Evolutionary conservation across 2,888 invertebrate genomes (phyloP).

Genomic region (Erpobdella octoculata): DNA sequence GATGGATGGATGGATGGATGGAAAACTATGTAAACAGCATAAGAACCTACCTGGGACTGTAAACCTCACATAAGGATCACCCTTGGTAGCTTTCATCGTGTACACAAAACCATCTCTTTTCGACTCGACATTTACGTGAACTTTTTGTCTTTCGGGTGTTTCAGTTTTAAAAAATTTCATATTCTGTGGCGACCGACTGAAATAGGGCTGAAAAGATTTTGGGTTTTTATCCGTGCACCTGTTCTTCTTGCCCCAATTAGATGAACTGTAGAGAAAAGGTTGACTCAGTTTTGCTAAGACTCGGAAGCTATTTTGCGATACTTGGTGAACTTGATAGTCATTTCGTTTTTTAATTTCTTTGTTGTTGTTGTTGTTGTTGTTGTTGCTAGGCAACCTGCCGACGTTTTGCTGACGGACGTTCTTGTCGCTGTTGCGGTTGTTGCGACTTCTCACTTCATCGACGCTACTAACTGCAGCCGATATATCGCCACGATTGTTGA

Average conservation of each 20-base stretch:
- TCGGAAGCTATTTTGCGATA: not conserved
- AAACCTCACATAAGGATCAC: not conserved
- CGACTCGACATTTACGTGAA: not conserved
- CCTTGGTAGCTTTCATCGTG: not conserved
- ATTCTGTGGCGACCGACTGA: not conserved
- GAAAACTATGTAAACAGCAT: no score
- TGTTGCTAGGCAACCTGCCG: not conserved
- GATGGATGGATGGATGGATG: no score
- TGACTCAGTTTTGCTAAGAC: not conserved
- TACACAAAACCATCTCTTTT: not conserved
- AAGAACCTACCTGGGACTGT: not conserved
- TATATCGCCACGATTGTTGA: no score
- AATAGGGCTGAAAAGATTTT: not conserved
- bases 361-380: constrained; percentile 3
- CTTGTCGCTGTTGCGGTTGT: not conserved
- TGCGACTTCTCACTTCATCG: no score
- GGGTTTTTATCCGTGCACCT: constrained; percentile 1
- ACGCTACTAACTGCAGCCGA: no score
- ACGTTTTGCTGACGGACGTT: not conserved
- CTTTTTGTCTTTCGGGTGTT: no score
- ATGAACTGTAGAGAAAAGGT: not conserved
- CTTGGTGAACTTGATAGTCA: not conserved
- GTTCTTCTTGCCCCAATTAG: constrained; percentile 3
- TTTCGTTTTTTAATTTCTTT: not conserved
- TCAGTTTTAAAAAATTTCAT: no score